A percentile compares a stretch with the other conserved stretches of the same genome.
Evolutionary conservation across 1,140 invertebrate genomes (phyloP).

Genomic region (Plutomurus gul): DNA sequence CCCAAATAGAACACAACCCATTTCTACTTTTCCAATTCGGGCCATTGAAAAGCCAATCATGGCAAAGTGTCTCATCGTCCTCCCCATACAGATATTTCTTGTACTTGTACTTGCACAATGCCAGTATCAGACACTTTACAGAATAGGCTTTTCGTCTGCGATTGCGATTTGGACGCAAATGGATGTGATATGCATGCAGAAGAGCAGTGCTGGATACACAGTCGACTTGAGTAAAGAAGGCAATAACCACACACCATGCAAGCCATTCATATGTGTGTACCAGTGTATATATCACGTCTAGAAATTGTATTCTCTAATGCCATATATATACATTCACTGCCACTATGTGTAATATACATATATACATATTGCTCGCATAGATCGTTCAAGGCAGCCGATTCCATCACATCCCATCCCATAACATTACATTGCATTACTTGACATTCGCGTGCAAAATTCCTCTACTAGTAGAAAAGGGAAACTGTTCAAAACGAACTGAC

Average conservation of each 20-base stretch:
- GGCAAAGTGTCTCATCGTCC: conserved; percentile 24
- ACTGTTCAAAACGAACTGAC: too few relatives aligned
- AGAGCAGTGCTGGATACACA: neutral
- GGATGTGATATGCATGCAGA: conserved; percentile 28
- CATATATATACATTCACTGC: neutral
- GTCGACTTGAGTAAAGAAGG: conserved; percentile 23
- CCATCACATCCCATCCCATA: conserved; percentile 25
- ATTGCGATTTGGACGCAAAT: conserved; percentile 22
- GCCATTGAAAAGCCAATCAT: conserved; percentile 33
- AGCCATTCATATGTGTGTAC: neutral
- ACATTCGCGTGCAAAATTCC: conserved; percentile 28
- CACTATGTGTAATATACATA: neutral
- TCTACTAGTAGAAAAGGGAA: neutral
- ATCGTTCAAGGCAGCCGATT: conserved; percentile 14
- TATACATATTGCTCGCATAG: neutral
- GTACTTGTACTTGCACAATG: neutral
- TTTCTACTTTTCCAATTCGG: conserved; percentile 20
- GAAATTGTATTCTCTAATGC: neutral
- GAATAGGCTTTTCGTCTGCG: conserved; percentile 13
- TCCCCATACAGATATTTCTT: neutral
- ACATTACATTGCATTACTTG: conserved; percentile 29
- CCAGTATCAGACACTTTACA: neutral
- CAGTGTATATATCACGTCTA: neutral
- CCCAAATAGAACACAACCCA: conserved; percentile 15
- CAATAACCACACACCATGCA: conserved; percentile 18